Evolutionary conservation across 2,797 vertebrate genomes (phyloP), one percentile per base, ranked within the genome.

Genomic region (Hybognathus amarus): DNA sequence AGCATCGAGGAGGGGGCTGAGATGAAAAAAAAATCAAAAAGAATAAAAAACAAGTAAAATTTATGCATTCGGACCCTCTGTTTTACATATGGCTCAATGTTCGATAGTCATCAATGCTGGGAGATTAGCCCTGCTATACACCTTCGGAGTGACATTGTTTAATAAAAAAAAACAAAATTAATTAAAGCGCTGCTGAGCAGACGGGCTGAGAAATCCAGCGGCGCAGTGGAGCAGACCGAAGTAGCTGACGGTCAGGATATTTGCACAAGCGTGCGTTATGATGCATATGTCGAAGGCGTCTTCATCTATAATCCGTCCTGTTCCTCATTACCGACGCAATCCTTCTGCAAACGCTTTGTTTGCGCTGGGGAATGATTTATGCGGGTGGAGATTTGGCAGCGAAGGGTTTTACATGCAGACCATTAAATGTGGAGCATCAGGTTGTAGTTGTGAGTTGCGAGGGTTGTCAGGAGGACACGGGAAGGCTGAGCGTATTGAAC

Each of bases 11-110:
- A 87, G 82, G 56, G 82, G 79, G 78, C 83, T 4, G 54, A 20
- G 24, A 61, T 8, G 61, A 30, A 69, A 15, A 36, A 66, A 24
- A 86, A 92, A 93, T 93, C 87, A 93, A 93, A 94, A 92, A 93
- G 90, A 94, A 94, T 91, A 92, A 93, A 93, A 90, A 91, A 93
- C 93, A 93, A 89, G 88, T 87, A 89, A 87, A 93, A 93, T 91
- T 90, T 86, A 90, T 92, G 91, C 87, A 90, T 90, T 81, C 33
- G n/a, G 75, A 84, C 85, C 68, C 52, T 90, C 89, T 89, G 89
- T 89, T 94, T 94, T 91, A 93, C 91, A 92, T 92, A 92, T 89
- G 91, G 88, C 88, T 85, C 85, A 86, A 83, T 87, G 87, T 91
- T 90, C 24, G 17, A n/a, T n/a, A n/a, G 87, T 90, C 84, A 85